Percentiles rank a stretch among this genome's conserved stretches.
Evolutionary conservation across 2,797 vertebrate genomes (phyloP).

Genomic region (Lindbergichthys nudifrons): DNA sequence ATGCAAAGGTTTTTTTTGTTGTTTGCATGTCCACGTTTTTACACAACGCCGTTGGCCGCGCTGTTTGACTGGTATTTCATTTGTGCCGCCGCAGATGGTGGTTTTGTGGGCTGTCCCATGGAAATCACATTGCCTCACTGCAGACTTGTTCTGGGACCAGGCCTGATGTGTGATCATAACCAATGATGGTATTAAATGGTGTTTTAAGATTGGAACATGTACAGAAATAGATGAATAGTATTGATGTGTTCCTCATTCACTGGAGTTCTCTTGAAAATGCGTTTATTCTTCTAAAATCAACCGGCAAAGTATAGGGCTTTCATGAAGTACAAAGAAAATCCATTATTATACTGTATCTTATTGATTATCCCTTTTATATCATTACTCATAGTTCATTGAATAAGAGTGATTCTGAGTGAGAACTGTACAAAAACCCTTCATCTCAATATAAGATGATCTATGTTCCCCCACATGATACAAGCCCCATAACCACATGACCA

Average conservation of each 20-base stretch:
- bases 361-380: conserved; percentile 29
- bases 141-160: no score
- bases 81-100: no score
- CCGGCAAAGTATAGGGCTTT: neutral
- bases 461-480: neutral
- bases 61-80: no score
- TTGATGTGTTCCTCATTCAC: conserved; percentile 38
- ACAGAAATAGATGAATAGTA: conserved; percentile 22
- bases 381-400: neutral
- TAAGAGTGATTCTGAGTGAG: neutral
- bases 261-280: conserved; percentile 23
- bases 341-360: neutral
- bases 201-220: conserved; percentile 1
- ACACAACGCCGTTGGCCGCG: no score
- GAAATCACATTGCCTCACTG: no score
- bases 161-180: conserved; percentile 28
- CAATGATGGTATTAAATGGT: conserved; percentile 42
- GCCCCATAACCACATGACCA: neutral
- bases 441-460: neutral
- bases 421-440: neutral
- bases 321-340: conserved; percentile 8
- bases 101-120: no score
- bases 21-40: no score
- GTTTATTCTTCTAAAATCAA: conserved; percentile 30
- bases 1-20: no score